Evolutionary conservation across 2,888 invertebrate species (phyloP).

Genomic region (Onchidella celtica): DNA sequence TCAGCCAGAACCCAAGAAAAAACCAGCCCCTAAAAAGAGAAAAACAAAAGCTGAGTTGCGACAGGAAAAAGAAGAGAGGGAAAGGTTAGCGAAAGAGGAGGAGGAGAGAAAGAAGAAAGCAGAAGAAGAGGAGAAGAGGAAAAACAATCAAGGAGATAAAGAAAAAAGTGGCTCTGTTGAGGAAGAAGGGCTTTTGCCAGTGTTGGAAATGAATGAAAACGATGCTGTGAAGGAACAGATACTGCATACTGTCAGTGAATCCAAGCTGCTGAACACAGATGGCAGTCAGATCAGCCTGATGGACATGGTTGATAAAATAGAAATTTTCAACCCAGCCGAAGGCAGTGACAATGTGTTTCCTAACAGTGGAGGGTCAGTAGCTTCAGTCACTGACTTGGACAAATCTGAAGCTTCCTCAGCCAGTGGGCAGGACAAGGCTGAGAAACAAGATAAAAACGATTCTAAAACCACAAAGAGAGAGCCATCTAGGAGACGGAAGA

Average conservation of each 20-base stretch:
- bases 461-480: constrained; percentile 14
- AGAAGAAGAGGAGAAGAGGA: constrained; percentile 15
- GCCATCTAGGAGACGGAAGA: constrained; percentile 4
- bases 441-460: constrained; percentile 2
- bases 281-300: constrained; percentile 49
- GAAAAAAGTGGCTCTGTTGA: constrained; percentile 12
- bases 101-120: constrained; percentile 11
- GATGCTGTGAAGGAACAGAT: constrained; percentile 49
- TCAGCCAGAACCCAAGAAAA: constrained; percentile 36
- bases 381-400: not conserved
- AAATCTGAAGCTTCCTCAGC: not conserved
- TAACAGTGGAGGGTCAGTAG: not conserved
- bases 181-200: constrained; percentile 41
- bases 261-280: constrained; percentile 46
- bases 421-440: not conserved
- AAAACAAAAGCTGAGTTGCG: constrained; percentile 48
- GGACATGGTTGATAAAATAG: constrained; percentile 49
- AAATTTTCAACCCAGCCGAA: constrained; percentile 27
- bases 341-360: constrained; percentile 20
- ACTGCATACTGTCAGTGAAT: constrained; percentile 44
- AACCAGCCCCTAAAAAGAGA: constrained; percentile 37
- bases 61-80: constrained; percentile 45
- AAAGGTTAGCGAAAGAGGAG: constrained; percentile 36
- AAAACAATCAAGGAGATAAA: constrained; percentile 2
- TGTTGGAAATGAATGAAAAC: constrained; percentile 42